Base-by-base conservation (phyloP, 2,888 invertebrate species). In the Volucella inanis region DNA sequence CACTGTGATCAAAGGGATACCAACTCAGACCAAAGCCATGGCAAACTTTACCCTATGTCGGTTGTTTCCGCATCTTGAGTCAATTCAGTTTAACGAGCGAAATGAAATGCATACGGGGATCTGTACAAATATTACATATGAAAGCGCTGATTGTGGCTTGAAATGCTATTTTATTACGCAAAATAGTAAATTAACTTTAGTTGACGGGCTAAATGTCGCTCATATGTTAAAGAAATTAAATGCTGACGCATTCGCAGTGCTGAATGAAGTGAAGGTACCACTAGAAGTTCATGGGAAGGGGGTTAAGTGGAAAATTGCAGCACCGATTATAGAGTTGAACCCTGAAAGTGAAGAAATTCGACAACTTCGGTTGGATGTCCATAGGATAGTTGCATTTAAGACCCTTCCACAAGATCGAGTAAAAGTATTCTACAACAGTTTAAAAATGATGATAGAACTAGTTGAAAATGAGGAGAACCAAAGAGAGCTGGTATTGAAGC, bases 171-270 rank as follows among this genome's bases (percentile, higher is more conserved):
- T 84, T 22, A 12, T 54, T 9, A 52, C 43, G 3, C n/a, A 67
- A 6, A 39, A 65, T 11, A 11, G 96, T 0, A 94, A 95, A 81
- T 95, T 94, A 0, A 90, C 95, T 38, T 91, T 96, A 0, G 94
- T 94, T 0, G 96, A 96, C 89, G 96, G 96, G 0, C 95, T 95
- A 89, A 93, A 93, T 62, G 94, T 94, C 8, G 95, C 95, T 0
- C 89, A 92, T 39, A 90, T 92, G 47, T 90, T 96, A 12, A 92
- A 92, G 77, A 88, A 91, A 3, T 90, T 93, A 4, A 89, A 93
- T 88, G 93, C 93, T 0, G 91, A 93, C 47, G 92, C 93, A 72
- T 95, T 93, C 88, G 89, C 94, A 6, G 92, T 93, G 71, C 92
- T 96, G 4, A 92, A 93, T 0, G 92, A 89, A 14, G 92, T 93